Evolutionary conservation across 2,113 vertebrate species (phyloP).

Genomic region (Scytalopus superciliaris): DNA sequence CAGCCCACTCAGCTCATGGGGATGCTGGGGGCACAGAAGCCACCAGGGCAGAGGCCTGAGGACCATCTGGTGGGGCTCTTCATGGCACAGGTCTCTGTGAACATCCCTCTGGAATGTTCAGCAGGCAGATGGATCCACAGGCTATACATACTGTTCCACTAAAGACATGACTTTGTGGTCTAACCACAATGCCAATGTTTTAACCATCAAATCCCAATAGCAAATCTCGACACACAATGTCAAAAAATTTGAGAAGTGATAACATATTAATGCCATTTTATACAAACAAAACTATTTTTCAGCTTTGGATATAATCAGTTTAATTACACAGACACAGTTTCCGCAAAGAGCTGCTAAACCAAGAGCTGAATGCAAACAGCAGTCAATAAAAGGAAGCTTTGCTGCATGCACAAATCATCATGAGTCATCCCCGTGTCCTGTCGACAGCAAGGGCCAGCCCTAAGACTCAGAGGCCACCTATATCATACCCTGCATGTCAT

Average conservation of each 20-base stretch:
- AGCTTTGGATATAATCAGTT: background rate
- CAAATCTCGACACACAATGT: background rate
- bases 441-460: background rate
- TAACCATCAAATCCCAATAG: background rate
- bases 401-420: fast-evolving
- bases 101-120: fast-evolving
- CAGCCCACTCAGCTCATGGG: background rate
- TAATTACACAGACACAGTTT: fast-evolving
- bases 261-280: background rate
- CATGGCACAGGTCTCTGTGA: background rate
- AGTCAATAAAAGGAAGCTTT: background rate
- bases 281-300: background rate
- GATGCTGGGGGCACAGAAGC: background rate
- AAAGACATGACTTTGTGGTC: background rate
- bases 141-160: fast-evolving
- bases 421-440: background rate
- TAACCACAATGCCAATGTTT: background rate
- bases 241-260: background rate
- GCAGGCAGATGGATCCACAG: fast-evolving
- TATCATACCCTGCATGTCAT: background rate
- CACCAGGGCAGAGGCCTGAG: background rate
- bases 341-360: fast-evolving
- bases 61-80: fast-evolving
- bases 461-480: background rate
- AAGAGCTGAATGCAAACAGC: background rate